phyloP scores from a whole-genome alignment of 2,888 invertebrate species.

The Halocaridina rubra region DNA sequence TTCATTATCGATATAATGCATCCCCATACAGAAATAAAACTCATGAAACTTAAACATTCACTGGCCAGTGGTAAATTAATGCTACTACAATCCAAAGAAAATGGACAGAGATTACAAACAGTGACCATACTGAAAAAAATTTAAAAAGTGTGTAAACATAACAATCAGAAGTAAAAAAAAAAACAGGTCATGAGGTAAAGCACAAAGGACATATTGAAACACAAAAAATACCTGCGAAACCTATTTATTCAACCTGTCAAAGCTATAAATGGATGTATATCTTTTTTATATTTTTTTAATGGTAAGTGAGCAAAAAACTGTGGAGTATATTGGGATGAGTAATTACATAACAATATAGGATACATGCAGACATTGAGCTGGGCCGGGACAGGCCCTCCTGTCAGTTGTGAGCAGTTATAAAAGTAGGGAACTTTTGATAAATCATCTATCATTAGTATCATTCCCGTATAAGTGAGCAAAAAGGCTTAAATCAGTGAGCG shows the following conservation, averaged over 20 bases:
- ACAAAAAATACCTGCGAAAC: constrained; percentile 46
- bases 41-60: too few relatives aligned
- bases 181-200: too few relatives aligned
- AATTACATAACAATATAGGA: constrained; percentile 39
- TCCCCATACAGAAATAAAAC: too few relatives aligned
- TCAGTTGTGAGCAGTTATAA: constrained; percentile 54
- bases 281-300: too few relatives aligned
- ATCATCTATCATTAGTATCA: too few relatives aligned
- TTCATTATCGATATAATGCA: too few relatives aligned
- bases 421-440: neutral
- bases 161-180: too few relatives aligned
- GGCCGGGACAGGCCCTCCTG: constrained; percentile 34
- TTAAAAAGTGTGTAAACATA: too few relatives aligned
- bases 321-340: constrained; percentile 49
- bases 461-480: constrained; percentile 40
- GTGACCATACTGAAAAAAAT: too few relatives aligned
- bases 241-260: constrained; percentile 50
- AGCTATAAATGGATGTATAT: constrained; percentile 54
- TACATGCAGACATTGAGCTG: constrained; percentile 50
- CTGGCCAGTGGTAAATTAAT: too few relatives aligned
- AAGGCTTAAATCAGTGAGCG: constrained; percentile 45
- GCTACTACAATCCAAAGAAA: too few relatives aligned
- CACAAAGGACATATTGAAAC: constrained; percentile 11
- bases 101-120: too few relatives aligned
- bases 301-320: constrained; percentile 55